These are phyloP conservation scores for Lates calcarifer DNA, from an alignment of 2,113 vertebrate species.

Conservation along the genomic window DNA sequence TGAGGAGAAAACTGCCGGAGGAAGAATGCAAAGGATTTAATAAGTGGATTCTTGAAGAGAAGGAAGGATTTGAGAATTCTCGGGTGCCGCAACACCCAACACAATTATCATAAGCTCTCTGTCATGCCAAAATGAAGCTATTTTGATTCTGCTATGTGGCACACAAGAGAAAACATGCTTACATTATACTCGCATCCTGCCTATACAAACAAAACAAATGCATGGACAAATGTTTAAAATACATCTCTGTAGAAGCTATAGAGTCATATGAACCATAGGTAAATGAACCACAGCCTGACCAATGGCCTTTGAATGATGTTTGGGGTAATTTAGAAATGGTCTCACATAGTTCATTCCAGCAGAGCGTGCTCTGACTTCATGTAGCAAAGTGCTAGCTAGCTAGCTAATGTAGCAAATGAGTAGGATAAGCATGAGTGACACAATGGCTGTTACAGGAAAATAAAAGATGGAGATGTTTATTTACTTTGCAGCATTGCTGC, in stretches of 20 bases:
- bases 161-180: conserved; percentile 25
- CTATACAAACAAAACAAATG: neutral
- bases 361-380: too few relatives aligned
- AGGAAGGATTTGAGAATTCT: conserved; percentile 65
- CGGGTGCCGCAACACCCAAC: conserved; percentile 61
- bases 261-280: conserved; percentile 12
- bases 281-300: too few relatives aligned
- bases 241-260: neutral
- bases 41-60: conserved; percentile 70
- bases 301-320: too few relatives aligned
- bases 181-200: conserved; percentile 19
- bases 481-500: too few relatives aligned
- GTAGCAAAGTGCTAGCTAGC: too few relatives aligned
- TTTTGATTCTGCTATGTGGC: conserved; percentile 47
- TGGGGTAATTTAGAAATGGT: too few relatives aligned
- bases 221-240: neutral
- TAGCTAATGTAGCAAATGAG: too few relatives aligned
- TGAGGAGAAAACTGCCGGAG: conserved; percentile 34
- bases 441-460: too few relatives aligned
- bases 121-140: conserved; percentile 60
- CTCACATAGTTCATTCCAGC: too few relatives aligned
- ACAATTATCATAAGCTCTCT: conserved; percentile 75
- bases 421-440: too few relatives aligned
- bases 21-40: conserved; percentile 70
- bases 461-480: too few relatives aligned